Conservation (phyloP, 2,888 invertebrate genomes). For the Asteroscopus sphinx region DNA sequence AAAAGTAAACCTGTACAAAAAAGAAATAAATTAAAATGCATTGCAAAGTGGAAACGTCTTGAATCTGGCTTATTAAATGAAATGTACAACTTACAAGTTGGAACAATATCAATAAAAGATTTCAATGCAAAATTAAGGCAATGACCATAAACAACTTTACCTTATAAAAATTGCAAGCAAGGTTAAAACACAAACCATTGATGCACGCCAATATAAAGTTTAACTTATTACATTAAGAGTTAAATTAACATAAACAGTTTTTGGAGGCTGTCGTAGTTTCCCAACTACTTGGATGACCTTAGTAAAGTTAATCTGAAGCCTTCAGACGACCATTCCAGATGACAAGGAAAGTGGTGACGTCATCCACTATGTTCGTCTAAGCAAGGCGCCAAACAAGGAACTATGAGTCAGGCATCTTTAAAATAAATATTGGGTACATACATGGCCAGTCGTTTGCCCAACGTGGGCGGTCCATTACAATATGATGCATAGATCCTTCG, state of each 20-base stretch:
- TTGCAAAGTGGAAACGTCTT: not conserved
- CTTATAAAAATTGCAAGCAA: constrained; percentile 37
- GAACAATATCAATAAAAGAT: constrained; percentile 38
- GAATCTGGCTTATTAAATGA: constrained; percentile 1
- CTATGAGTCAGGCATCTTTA: constrained; percentile 50
- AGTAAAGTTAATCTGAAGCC: constrained; percentile 18
- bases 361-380: constrained; percentile 38
- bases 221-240: constrained; percentile 17
- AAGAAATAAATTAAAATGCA: too few relatives aligned
- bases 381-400: constrained; percentile 45
- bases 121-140: constrained; percentile 52
- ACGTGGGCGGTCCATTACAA: constrained; percentile 48
- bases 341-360: constrained; percentile 59
- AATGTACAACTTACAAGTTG: constrained; percentile 27
- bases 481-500: constrained; percentile 46
- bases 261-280: not conserved
- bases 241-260: constrained; percentile 10
- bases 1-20: too few relatives aligned
- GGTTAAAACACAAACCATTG: constrained; percentile 10
- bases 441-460: constrained; percentile 38
- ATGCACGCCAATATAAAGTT: constrained; percentile 18
- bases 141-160: constrained; percentile 40
- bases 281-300: constrained; percentile 20
- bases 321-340: constrained; percentile 40
- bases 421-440: constrained; percentile 46